phyloP scores from a whole-genome alignment of 1,140 invertebrate genomes.

The Meloidogyne exigua region DNA sequence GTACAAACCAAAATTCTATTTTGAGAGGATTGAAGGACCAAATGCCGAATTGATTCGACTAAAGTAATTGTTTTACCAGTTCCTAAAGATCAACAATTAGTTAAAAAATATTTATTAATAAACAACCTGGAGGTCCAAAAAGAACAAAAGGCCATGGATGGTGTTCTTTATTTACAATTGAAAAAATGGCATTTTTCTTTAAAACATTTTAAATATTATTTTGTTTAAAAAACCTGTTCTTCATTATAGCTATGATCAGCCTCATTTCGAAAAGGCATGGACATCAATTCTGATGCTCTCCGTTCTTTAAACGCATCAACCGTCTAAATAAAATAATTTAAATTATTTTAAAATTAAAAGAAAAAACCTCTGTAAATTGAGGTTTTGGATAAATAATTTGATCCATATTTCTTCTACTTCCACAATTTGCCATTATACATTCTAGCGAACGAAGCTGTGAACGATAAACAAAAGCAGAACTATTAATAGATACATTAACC shows the following conservation, averaged over 20 bases:
- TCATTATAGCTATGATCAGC: conserved; percentile 20
- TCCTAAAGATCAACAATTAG: conserved; percentile 16
- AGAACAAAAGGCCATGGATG: conserved; percentile 32
- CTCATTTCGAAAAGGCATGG: conserved; percentile 19
- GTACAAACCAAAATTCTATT: conserved; percentile 37
- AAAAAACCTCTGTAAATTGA: conserved; percentile 27
- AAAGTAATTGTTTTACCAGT: conserved; percentile 38
- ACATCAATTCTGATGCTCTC: neutral
- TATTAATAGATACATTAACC: conserved; percentile 31
- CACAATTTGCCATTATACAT: conserved; percentile 14
- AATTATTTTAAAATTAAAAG: neutral
- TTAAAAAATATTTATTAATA: neutral
- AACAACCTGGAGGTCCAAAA: conserved; percentile 35
- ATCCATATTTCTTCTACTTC: conserved; percentile 22
- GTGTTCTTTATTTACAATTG: conserved; percentile 29
- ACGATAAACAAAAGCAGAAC: conserved; percentile 32
- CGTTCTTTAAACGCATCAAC: conserved; percentile 27
- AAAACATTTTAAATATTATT: neutral
- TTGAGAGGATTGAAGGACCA: conserved; percentile 24
- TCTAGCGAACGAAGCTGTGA: conserved; percentile 32
- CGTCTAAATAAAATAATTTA: conserved; percentile 21
- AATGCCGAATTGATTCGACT: conserved; percentile 35
- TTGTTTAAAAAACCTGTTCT: conserved; percentile 5
- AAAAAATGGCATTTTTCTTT: conserved; percentile 34
- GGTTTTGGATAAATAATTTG: conserved; percentile 27